Conservation (phyloP, 2,797 vertebrate species). For the Buphagus erythrorhynchus region DNA sequence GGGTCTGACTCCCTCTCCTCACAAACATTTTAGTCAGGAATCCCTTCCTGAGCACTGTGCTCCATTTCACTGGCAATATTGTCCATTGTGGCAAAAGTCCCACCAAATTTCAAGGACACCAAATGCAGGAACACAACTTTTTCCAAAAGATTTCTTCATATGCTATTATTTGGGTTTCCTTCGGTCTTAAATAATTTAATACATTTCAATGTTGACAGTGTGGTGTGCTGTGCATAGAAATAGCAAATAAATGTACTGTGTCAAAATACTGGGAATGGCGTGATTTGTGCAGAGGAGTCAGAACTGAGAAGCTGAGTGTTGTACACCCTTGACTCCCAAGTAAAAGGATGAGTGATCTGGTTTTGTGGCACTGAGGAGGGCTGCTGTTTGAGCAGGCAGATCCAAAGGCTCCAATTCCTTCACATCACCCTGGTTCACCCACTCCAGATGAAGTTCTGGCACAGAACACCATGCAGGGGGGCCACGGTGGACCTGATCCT, state of each 20-base stretch:
- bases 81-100: neutral
- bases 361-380: neutral
- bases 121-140: neutral
- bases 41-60: neutral
- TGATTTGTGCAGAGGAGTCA: neutral
- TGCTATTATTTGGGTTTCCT: neutral
- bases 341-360: accelerated
- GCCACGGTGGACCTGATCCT: accelerated
- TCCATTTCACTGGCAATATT: neutral
- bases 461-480: accelerated
- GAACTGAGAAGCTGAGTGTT: neutral
- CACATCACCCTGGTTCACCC: accelerated
- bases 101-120: neutral
- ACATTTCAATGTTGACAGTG: neutral
- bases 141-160: neutral
- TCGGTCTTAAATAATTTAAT: neutral
- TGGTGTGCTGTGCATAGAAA: neutral
- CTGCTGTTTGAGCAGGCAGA: neutral
- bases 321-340: neutral
- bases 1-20: neutral
- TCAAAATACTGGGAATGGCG: neutral
- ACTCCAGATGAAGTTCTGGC: accelerated
- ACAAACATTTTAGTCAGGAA: accelerated
- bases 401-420: neutral
- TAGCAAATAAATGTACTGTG: neutral